Base-by-base conservation (phyloP, 2,888 invertebrate species). In the Dioctria rufipes region DNA sequence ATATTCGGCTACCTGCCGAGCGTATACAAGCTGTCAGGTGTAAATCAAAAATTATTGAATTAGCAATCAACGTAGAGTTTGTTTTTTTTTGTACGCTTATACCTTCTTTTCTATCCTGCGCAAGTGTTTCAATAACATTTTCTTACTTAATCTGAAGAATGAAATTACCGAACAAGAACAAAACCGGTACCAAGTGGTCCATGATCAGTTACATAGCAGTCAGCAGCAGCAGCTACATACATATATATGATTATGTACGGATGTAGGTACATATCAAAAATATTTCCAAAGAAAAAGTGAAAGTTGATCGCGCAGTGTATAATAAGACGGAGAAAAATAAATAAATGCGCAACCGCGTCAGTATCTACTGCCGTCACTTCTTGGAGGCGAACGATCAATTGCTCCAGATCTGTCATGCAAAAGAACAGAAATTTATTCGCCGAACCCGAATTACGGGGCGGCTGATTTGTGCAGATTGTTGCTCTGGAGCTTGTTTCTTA, bases 391-490 rank as follows among this genome's bases (percentile, higher is more conserved):
- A 49, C 51, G 60, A 80, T 80, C 80, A 80, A 80, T 77, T 77
- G 80, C 58, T 78, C 80, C 69, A 80, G 73, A 80, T 77, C 80
- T 77, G 80, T 80, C 80, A 80, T 65, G 58, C 51, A 42, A 58
- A 73, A 58, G 73, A 60, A 40, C 73, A 5, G 60, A 73, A 58
- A 73, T 73, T 73, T 73, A 73, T 73, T 60, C 73, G 37, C 43
- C 37, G 67, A 58, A 58, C 46, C 65, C 66, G 78, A 78, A 67
- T 73, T 73, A 58, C 60, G 58, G 69, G 25, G 46, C 60, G 42
- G 71, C 40, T 54, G 49, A 25, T 25, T 11, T 73, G 42, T 5
- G 54, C 54, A 37, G 43, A 13, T 67, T 25, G 46, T 54, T 11
- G 6, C 3, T 54, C n/a, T 67, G 67, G 25, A 25, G 42, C 51